Conservation (phyloP, 2,113 vertebrate genomes). For the Scortum barcoo region DNA sequence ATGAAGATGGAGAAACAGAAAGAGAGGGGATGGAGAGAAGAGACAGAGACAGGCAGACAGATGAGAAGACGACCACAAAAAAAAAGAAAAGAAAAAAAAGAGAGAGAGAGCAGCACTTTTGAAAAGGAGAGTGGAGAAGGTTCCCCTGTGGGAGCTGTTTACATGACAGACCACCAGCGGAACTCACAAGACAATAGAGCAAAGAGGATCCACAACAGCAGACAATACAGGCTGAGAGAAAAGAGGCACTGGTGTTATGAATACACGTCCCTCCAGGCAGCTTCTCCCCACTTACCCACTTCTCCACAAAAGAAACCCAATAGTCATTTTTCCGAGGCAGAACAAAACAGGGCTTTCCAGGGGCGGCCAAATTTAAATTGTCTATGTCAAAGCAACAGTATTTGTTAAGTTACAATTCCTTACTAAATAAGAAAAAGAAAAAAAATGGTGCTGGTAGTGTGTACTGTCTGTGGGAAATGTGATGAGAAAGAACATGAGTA, state of each 20-base stretch:
- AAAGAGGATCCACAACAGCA: slow-evolving; percentile 63
- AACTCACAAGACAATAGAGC: slow-evolving; percentile 65
- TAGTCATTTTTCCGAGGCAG: slow-evolving; percentile 22
- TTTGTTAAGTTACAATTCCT: slow-evolving; percentile 38
- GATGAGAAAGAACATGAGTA: slow-evolving; percentile 19
- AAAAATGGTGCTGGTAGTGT: background rate
- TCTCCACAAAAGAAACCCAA: slow-evolving; percentile 49
- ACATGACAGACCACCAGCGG: slow-evolving; percentile 70
- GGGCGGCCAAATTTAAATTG: background rate
- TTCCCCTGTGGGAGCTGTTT: slow-evolving; percentile 61
- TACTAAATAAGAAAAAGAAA: background rate
- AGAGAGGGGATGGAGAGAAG: background rate
- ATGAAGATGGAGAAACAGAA: background rate
- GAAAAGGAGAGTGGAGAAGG: slow-evolving; percentile 51
- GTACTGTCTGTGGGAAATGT: slow-evolving; percentile 32
- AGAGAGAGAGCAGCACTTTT: slow-evolving; percentile 21
- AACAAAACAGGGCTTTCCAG: slow-evolving; percentile 27
- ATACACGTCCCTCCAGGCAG: slow-evolving; percentile 56
- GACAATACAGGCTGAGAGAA: slow-evolving; percentile 44
- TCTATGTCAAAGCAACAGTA: slow-evolving; percentile 25
- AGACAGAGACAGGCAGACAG: slow-evolving; percentile 30
- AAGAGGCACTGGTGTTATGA: slow-evolving; percentile 54
- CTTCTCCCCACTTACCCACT: slow-evolving; percentile 35
- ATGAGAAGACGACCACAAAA: slow-evolving; percentile 31
- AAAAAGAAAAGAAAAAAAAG: background rate